A percentile compares a stretch with the other conserved stretches of the same genome.
phyloP scores from a whole-genome alignment of 2,888 invertebrate species.

The Spicauda simplicius region DNA sequence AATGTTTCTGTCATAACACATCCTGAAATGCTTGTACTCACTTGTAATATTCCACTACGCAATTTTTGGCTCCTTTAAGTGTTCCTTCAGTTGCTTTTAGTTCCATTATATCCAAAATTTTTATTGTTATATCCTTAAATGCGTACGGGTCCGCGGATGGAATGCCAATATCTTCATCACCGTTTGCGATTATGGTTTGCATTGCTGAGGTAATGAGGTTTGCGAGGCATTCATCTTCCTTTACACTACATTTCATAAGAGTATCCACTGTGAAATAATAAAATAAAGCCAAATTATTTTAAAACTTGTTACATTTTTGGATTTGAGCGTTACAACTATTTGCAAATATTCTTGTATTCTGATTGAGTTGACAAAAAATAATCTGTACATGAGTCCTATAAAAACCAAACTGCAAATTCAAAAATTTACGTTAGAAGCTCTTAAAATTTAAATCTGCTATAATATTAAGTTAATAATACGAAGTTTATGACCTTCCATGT shows the following conservation, averaged over 20 bases:
- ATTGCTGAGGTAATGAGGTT: conserved; percentile 46
- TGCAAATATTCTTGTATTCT: no score
- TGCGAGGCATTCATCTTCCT: conserved; percentile 51
- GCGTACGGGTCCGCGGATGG: conserved; percentile 54
- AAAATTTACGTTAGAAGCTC: no score
- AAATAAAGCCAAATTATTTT: no score
- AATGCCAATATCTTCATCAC: conserved; percentile 51
- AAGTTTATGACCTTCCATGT: no score
- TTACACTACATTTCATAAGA: conserved; percentile 52
- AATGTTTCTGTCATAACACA: no score
- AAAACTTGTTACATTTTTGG: no score
- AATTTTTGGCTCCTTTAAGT: conserved; percentile 54
- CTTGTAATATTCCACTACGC: conserved; percentile 52
- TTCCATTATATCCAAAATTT: conserved; percentile 47
- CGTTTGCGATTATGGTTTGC: conserved; percentile 47
- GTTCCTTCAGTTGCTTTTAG: conserved; percentile 51
- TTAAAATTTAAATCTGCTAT: no score
- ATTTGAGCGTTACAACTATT: no score
- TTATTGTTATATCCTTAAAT: conserved; percentile 48
- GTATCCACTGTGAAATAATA: conserved; percentile 51
- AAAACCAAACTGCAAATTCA: no score
- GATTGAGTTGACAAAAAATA: no score
- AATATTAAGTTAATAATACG: no score
- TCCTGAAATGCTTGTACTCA: conserved; percentile 41
- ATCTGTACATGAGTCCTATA: no score